Percentiles rank a stretch among this genome's conserved stretches.
These are phyloP conservation scores for Echinometra lucunter DNA, from an alignment of 53 echinoderm and acorn worm genomes.

Conservation along the genomic window DNA sequence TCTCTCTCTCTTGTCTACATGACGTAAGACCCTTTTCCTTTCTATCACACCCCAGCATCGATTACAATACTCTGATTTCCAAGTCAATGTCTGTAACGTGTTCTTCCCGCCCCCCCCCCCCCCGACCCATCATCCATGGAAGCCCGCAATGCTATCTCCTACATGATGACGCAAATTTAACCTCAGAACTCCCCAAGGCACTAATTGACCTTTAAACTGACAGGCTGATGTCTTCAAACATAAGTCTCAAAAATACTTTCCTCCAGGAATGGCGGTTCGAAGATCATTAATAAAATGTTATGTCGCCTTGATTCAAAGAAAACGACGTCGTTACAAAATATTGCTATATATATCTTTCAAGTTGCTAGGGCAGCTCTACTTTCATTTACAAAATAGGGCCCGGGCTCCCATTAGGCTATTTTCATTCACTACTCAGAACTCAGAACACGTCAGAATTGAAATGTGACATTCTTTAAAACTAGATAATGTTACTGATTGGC, in stretches of 20 bases:
- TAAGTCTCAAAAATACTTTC: not conserved
- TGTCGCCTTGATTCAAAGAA: not conserved
- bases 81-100: conserved; percentile 17
- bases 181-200: not conserved
- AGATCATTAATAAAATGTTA: conserved; percentile 33
- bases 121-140: not conserved
- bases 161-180: not conserved
- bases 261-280: not conserved
- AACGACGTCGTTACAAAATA: conserved; percentile 19
- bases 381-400: no score
- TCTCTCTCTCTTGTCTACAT: not conserved
- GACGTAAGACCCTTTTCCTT: not conserved
- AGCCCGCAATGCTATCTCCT: not conserved
- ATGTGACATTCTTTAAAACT: no score
- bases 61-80: not conserved
- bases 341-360: not conserved
- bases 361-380: no score
- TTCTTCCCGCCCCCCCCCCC: not conserved
- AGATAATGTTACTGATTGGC: no score
- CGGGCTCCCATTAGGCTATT: no score
- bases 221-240: conserved; percentile 30
- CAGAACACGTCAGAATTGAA: no score
- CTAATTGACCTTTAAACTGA: conserved; percentile 44
- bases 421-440: no score
- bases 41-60: not conserved